phyloP scores from a whole-genome alignment of 2,888 invertebrate species.

The Onthophagus sagittarius region DNA sequence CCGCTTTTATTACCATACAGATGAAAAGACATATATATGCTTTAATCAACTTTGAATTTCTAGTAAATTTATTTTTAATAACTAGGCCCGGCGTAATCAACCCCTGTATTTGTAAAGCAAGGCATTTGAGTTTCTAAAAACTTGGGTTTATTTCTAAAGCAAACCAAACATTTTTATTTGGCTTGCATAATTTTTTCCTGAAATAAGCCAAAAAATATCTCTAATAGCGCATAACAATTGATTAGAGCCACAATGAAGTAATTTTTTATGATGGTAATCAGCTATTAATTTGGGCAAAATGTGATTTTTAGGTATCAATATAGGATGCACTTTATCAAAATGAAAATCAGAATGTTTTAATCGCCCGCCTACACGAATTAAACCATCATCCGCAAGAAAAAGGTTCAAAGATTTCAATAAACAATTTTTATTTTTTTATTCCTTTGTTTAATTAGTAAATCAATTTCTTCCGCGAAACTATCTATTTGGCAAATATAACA shows the following conservation, averaged over 20 bases:
- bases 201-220: too few species aligned
- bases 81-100: too few species aligned
- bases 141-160: too few species aligned
- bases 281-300: background rate
- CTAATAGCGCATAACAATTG: too few species aligned
- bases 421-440: background rate
- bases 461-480: slow-evolving; percentile 6
- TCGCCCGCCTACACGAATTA: slow-evolving; percentile 24
- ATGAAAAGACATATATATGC: background rate
- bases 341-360: slow-evolving; percentile 17
- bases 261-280: too few species aligned
- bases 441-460: background rate
- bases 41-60: slow-evolving; percentile 1
- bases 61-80: too few species aligned
- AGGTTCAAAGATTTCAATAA: slow-evolving; percentile 23
- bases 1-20: background rate
- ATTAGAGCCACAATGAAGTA: background rate
- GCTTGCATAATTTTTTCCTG: too few species aligned
- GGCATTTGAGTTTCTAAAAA: too few species aligned
- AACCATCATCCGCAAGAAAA: slow-evolving; percentile 24
- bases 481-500: slow-evolving; percentile 1
- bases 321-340: slow-evolving; percentile 22
- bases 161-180: too few species aligned
- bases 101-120: too few species aligned
- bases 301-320: slow-evolving; percentile 18